Conservation (phyloP, 1,140 invertebrate species). For the Seison nebaliae region DNA sequence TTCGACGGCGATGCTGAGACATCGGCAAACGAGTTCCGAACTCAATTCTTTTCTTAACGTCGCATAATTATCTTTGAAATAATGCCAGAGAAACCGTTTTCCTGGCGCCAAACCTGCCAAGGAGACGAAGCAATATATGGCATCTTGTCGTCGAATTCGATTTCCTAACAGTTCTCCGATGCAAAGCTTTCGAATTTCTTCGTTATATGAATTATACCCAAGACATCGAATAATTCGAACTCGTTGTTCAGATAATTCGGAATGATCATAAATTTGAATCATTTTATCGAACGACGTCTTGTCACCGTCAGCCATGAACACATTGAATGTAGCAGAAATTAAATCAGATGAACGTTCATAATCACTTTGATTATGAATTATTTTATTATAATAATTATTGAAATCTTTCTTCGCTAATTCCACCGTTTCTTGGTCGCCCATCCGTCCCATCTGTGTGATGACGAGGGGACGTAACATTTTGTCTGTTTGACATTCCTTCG, state of each 20-base stretch:
- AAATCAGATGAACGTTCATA: conserved; percentile 57
- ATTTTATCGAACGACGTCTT: conserved; percentile 2
- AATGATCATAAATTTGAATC: conserved; percentile 41
- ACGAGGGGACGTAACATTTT: conserved; percentile 56
- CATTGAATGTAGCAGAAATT: conserved; percentile 46
- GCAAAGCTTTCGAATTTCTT: too few species aligned
- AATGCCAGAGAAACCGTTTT: too few species aligned
- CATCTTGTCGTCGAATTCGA: too few species aligned
- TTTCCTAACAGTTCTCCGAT: too few species aligned
- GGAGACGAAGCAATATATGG: too few species aligned
- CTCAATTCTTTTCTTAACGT: too few species aligned
- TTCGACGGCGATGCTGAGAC: too few species aligned
- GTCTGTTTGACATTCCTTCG: conserved; percentile 29
- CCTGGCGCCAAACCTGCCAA: too few species aligned
- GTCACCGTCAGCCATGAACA: conserved; percentile 2
- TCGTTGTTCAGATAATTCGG: conserved; percentile 69
- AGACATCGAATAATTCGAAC: conserved; percentile 53
- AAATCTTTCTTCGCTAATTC: conserved; percentile 38
- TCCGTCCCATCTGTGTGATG: conserved; percentile 46
- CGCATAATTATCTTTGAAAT: too few species aligned
- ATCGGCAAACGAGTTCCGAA: too few species aligned
- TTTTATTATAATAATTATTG: conserved; percentile 37
- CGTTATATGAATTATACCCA: too few species aligned
- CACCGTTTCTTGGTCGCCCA: conserved; percentile 46
- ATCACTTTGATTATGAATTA: too few species aligned